These are phyloP conservation scores for Philaethria dido DNA, from an alignment of 2,888 invertebrate genomes.

Conservation along the genomic window DNA sequence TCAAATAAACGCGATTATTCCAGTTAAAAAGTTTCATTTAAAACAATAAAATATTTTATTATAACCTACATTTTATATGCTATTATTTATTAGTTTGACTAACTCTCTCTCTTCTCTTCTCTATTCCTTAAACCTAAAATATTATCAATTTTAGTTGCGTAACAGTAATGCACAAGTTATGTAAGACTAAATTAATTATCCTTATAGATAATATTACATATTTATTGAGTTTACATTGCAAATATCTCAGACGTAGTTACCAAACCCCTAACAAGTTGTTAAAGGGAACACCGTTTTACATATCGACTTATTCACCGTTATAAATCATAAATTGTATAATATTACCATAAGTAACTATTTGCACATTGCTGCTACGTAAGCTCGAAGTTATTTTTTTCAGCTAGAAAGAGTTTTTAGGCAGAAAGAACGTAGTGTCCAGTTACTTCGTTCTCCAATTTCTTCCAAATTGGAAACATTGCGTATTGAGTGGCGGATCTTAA, in stretches of 20 bases:
- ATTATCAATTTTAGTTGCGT: background rate
- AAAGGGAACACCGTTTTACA: constrained; percentile 13
- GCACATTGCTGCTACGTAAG: background rate
- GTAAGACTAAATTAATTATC: background rate
- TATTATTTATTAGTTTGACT: too few species aligned
- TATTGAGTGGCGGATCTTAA: too few species aligned
- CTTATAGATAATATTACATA: background rate
- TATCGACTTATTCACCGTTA: constrained; percentile 1
- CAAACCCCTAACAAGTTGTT: constrained; percentile 5
- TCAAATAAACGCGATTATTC: too few species aligned
- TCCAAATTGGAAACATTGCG: too few species aligned
- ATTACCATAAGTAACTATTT: background rate
- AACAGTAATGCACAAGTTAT: background rate
- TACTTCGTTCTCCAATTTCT: too few species aligned
- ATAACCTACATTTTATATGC: background rate
- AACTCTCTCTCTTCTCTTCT: too few species aligned
- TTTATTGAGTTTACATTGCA: constrained; percentile 16
- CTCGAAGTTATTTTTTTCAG: too few species aligned
- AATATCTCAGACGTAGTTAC: background rate
- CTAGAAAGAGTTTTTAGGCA: too few species aligned
- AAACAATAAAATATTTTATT: too few species aligned
- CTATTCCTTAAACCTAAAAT: background rate
- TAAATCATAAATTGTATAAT: constrained; percentile 17
- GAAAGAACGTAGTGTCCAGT: too few species aligned
- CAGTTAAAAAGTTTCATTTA: too few species aligned